These are phyloP conservation scores for Ondatra zibethicus DNA, from an alignment of 2,113 vertebrate genomes.

Conservation along the genomic window DNA sequence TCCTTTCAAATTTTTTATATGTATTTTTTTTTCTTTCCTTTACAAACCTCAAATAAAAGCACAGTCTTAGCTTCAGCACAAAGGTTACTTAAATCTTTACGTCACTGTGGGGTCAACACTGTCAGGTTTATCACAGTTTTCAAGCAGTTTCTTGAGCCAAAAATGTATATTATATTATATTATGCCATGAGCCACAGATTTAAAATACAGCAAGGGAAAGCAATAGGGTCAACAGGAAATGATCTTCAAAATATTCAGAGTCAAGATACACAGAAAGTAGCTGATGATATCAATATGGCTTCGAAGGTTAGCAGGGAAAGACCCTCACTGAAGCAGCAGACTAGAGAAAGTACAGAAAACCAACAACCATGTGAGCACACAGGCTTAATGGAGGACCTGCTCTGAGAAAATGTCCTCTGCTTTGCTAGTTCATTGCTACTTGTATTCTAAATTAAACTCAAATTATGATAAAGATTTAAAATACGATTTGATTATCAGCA, in stretches of 20 bases:
- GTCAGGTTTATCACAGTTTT: conserved; percentile 81
- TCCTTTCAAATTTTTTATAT: conserved; percentile 51
- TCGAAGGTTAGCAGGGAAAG: conserved; percentile 70
- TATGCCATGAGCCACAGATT: conserved; percentile 80
- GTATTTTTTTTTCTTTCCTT: conserved; percentile 13
- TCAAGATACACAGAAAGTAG: conserved; percentile 59
- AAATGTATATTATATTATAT: conserved; percentile 80
- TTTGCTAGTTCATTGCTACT: not conserved
- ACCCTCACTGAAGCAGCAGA: conserved; percentile 59
- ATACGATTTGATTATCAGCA: conserved; percentile 28
- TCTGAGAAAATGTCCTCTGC: not conserved
- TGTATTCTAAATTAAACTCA: conserved; percentile 32
- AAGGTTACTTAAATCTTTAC: conserved; percentile 82
- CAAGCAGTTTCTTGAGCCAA: conserved; percentile 81
- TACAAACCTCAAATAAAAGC: conserved; percentile 78
- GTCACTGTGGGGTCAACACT: conserved; percentile 70
- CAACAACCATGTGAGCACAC: not conserved
- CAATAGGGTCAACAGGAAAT: conserved; percentile 56
- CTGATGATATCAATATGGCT: conserved; percentile 66
- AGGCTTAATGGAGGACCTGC: not conserved
- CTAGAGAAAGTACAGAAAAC: conserved; percentile 7
- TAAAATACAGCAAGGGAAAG: conserved; percentile 83
- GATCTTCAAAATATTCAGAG: conserved; percentile 61
- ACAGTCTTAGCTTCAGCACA: conserved; percentile 81
- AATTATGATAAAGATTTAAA: conserved; percentile 40